Evolutionary conservation across 2,888 invertebrate species (phyloP).

Genomic region (Athripsodes cinereus): DNA sequence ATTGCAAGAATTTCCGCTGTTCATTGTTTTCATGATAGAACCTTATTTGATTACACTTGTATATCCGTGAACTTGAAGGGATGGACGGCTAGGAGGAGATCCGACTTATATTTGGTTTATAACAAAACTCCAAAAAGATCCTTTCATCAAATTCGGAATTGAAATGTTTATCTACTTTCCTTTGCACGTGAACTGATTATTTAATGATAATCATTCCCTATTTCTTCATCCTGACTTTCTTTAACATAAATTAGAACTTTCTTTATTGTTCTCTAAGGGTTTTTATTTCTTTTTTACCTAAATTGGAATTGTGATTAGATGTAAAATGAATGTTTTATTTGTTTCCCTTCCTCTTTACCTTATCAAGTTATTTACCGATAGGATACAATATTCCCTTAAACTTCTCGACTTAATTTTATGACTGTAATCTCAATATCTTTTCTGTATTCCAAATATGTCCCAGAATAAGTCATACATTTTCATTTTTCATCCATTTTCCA

Average conservation of each 20-base stretch:
- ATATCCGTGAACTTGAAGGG: no score
- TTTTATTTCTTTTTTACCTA: not conserved
- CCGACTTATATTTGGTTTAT: not conserved
- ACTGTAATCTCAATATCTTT: no score
- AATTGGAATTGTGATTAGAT: not conserved
- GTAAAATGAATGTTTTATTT: conserved; percentile 1
- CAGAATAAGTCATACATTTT: no score
- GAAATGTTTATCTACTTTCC: conserved; percentile 5
- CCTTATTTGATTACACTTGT: not conserved
- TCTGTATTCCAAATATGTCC: no score
- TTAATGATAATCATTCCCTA: conserved; percentile 1
- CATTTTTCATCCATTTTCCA: no score
- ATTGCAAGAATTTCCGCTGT: not conserved
- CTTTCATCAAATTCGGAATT: conserved; percentile 3
- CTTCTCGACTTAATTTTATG: no score
- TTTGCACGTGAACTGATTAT: conserved; percentile 2
- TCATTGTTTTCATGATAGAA: not conserved
- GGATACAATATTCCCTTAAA: not conserved
- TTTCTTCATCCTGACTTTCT: not conserved
- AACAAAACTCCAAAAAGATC: not conserved
- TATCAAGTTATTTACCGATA: not conserved
- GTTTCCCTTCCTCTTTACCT: not conserved
- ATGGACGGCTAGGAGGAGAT: not conserved
- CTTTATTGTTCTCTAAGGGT: not conserved
- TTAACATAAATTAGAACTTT: conserved; percentile 1